These are phyloP conservation scores for Idaea aversata DNA, from an alignment of 2,888 invertebrate species.

Conservation along the genomic window DNA sequence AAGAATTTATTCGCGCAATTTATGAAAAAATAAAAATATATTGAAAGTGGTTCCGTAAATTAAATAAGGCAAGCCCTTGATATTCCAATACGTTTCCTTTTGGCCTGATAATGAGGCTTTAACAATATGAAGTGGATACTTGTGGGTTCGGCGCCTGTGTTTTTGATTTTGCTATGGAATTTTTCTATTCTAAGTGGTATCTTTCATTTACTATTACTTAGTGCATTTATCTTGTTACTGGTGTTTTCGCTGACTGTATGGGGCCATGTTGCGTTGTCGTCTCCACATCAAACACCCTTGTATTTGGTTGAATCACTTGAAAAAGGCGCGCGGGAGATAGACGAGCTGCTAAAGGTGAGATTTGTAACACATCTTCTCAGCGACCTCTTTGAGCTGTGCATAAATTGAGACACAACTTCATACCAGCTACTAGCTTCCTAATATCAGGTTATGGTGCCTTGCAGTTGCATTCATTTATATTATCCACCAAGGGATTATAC, in stretches of 20 bases:
- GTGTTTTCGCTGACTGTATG: slow-evolving; percentile 73
- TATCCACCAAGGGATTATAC: no score
- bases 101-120: background rate
- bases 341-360: slow-evolving; percentile 81
- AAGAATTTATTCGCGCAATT: background rate
- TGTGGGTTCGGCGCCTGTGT: slow-evolving; percentile 46
- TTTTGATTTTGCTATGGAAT: slow-evolving; percentile 55
- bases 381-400: no score
- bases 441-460: no score
- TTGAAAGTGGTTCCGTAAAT: background rate
- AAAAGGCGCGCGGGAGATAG: slow-evolving; percentile 81
- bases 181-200: slow-evolving; percentile 57
- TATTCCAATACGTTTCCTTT: background rate
- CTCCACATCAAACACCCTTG: slow-evolving; percentile 82
- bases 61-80: background rate
- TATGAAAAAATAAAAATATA: background rate
- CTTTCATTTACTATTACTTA: slow-evolving; percentile 51
- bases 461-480: no score
- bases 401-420: no score
- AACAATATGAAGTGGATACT: slow-evolving; percentile 55
- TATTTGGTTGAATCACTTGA: slow-evolving; percentile 81
- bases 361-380: background rate
- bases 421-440: no score
- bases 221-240: slow-evolving; percentile 46
- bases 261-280: slow-evolving; percentile 83